Base-by-base conservation (phyloP, 2,113 vertebrate genomes). In the Pao palembangensis region DNA sequence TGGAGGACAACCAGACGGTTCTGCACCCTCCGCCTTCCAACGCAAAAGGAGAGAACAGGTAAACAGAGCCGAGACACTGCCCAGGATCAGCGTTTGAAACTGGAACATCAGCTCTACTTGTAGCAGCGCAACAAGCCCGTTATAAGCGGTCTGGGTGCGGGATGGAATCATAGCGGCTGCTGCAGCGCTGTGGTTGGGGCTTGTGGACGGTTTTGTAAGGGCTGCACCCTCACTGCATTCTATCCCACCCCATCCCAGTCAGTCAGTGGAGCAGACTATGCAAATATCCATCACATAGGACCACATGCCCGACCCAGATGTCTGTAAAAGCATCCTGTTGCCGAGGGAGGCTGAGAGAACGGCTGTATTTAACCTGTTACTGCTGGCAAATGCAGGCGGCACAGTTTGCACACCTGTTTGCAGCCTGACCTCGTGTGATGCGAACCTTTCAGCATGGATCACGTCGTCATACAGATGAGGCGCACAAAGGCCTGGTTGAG, bases 1-100 rank as follows among this genome's bases (percentile, higher is more conserved):
- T 99, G 96, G 94, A 98, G 85, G 95, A 95, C 73, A 99, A 98
- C 74, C 96, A 99, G 67, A 96, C 96, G 1, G 90, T 99, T 51
- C 92, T 98, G 59, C 92, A 95, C 87, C 92, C 96, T 19, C 96
- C 96, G 56, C 94, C 96, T 68, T 92, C 93, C 25, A 92, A 91
- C 81, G 79, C 69, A 42, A 98, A 98, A 86, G 95, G 93, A 85
- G 94, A 98, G 67, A 95, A 71, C 93, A 95, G 94, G 85, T 89
- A 89, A 85, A 80, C 61, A 78, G 64, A 52, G 51, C 60, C 61
- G 48, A 65, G 61, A 64, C 0, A 4, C 57, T 56, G 58, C 28
- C 51, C 64, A 13, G 5, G 16, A 2, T 62, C 38, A 38, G 0
- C 15, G 1, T 59, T 13, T 61, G 15, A 34, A n/a, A 3, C 23